Base-by-base conservation (phyloP, 2,113 vertebrate genomes). In the Serilophus lunatus region DNA sequence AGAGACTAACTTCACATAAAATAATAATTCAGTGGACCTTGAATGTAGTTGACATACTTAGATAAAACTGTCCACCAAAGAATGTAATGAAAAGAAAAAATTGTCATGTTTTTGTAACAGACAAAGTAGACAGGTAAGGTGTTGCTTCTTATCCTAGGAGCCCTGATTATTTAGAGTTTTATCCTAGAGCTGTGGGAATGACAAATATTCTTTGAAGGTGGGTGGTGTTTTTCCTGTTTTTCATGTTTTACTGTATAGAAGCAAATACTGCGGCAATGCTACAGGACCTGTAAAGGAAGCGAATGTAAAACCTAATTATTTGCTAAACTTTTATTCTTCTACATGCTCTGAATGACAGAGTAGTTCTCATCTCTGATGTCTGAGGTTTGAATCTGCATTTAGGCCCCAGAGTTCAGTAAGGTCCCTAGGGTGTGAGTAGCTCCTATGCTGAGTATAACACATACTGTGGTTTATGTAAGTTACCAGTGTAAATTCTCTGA, bases 171-270 rank as follows among this genome's bases (percentile, higher is more conserved):
- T 79, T 50, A 38, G 20, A 64, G 26, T 86, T 86, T 89, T 87
- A 60, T 84, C 70, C 56, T 35, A 70, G 70, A 64, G 38, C 54
- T 76, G 50, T 54, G 81, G 44, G 78, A 87, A 76, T 49, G n/a
- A 56, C 69, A 84, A 65, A 40, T 61, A 45, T 20, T 26, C 50
- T 76, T 87, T 82, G 66, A 61, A 90, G n/a, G 75, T 93, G 31
- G 51, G 65, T 68, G 44, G 44, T 79, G 87, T 50, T 84, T 84
- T 95, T 95, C 78, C 90, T 92, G 81, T 13, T 96, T 93, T 94
- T 91, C 77, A 2, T 64, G 78, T 54, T 94, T 75, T 82, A 25
- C 53, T 69, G 18, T 54, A 23, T 13, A 85, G 82, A 76, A 7
- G 5, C 53, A 82, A 89, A 64, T 87, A 54, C 23, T 86, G 44